Evolutionary conservation across 1,140 invertebrate genomes (phyloP).

Genomic region (Matsumurasca onukii): DNA sequence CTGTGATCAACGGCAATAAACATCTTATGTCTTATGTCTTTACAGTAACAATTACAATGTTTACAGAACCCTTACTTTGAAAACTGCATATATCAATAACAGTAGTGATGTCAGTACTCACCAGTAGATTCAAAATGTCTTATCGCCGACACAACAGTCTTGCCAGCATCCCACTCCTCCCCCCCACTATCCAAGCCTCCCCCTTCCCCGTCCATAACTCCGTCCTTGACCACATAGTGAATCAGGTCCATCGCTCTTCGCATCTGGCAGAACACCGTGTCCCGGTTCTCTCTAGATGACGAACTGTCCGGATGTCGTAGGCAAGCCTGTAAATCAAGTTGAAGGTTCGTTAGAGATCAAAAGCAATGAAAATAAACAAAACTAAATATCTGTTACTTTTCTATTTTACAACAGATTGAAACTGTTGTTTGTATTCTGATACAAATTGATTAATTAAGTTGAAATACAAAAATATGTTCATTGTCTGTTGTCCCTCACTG

Average conservation of each 20-base stretch:
- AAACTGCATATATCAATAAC: no score
- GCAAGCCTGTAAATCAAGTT: conserved; percentile 63
- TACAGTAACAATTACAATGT: no score
- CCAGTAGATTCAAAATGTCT: conserved; percentile 82
- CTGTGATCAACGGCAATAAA: no score
- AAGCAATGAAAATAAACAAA: no score
- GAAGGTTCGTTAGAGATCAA: no score
- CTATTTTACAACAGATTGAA: not conserved
- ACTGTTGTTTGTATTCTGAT: not conserved
- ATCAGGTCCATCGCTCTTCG: conserved; percentile 95
- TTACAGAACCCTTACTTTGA: no score
- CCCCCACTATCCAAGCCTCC: conserved; percentile 48
- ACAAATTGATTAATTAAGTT: no score
- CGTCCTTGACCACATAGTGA: conserved; percentile 95
- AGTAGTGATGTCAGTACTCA: conserved; percentile 63
- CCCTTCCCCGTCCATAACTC: conserved; percentile 60
- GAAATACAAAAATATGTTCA: no score
- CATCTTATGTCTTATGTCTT: no score
- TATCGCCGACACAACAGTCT: conserved; percentile 74
- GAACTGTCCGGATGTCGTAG: conserved; percentile 93
- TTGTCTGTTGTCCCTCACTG: no score
- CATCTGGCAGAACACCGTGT: conserved; percentile 98
- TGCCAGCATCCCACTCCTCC: conserved; percentile 62
- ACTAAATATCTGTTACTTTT: conserved; percentile 13
- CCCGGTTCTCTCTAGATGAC: conserved; percentile 90